These are phyloP conservation scores for Xerus inauris DNA, from an alignment of 2,113 vertebrate species.

Conservation along the genomic window DNA sequence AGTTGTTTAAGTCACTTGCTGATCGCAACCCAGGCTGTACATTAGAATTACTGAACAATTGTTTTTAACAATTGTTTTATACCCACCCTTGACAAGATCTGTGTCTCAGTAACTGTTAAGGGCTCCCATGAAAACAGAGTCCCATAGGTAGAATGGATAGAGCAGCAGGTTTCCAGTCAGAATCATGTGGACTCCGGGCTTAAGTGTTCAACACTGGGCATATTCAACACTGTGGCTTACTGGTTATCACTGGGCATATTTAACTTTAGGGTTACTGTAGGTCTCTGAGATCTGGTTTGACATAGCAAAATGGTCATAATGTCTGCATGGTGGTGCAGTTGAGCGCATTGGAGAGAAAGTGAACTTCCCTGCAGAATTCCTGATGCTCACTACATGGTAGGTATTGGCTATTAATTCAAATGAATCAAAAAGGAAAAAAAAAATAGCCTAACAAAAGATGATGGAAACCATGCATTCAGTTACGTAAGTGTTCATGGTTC, in stretches of 20 bases:
- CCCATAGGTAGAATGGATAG: background rate
- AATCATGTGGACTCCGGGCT: background rate
- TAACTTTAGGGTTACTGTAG: background rate
- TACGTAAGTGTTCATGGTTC: background rate
- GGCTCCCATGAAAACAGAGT: background rate
- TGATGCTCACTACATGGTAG: background rate
- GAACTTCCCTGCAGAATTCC: background rate
- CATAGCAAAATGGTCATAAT: background rate
- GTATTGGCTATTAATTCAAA: background rate
- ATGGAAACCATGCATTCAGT: background rate
- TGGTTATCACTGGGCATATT: background rate
- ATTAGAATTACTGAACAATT: background rate
- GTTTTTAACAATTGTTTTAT: background rate
- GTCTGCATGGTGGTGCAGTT: background rate
- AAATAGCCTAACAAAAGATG: background rate
- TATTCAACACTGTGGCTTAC: background rate
- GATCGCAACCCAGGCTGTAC: background rate
- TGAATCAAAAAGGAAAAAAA: background rate
- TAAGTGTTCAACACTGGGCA: background rate
- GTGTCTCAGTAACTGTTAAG: background rate
- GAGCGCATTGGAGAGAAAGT: background rate
- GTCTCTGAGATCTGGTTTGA: background rate
- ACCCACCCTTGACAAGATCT: background rate
- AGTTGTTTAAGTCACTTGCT: background rate
- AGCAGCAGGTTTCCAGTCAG: background rate